Percentiles rank a stretch among this genome's conserved stretches.
phyloP scores from a whole-genome alignment of 2,113 vertebrate genomes.

The Ceyx melanurus region DNA sequence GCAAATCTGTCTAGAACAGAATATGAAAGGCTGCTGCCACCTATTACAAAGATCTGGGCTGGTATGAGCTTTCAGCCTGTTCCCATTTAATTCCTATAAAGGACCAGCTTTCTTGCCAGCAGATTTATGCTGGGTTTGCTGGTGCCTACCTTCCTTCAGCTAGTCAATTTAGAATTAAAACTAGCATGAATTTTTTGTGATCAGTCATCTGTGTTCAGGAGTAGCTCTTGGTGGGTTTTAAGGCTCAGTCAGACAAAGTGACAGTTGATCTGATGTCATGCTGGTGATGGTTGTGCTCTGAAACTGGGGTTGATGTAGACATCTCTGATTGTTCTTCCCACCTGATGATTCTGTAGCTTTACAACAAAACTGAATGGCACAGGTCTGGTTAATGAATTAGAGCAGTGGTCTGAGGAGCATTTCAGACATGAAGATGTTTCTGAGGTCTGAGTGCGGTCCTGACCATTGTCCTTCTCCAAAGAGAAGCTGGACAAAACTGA shows the following conservation, averaged over 20 bases:
- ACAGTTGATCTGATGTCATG: accelerated
- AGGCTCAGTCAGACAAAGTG: background rate
- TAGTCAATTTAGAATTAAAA: background rate
- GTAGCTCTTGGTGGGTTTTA: background rate
- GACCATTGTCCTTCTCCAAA: background rate
- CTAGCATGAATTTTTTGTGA: background rate
- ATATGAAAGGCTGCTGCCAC: background rate
- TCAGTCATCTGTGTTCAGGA: background rate
- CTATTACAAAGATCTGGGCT: background rate
- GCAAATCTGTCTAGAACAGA: background rate
- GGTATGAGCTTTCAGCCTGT: background rate
- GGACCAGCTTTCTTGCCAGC: background rate
- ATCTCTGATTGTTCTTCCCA: background rate
- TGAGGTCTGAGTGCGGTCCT: background rate
- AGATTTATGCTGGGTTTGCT: background rate
- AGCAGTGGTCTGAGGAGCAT: background rate
- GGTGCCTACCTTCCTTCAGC: background rate
- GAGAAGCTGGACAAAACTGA: background rate
- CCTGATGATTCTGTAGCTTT: background rate
- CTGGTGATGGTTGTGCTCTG: background rate
- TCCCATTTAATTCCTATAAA: background rate
- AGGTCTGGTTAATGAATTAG: background rate
- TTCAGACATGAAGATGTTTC: background rate
- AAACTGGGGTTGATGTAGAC: background rate
- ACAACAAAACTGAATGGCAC: background rate